These are phyloP conservation scores for Phlogophora meticulosa DNA, from an alignment of 2,888 invertebrate species.

Conservation along the genomic window DNA sequence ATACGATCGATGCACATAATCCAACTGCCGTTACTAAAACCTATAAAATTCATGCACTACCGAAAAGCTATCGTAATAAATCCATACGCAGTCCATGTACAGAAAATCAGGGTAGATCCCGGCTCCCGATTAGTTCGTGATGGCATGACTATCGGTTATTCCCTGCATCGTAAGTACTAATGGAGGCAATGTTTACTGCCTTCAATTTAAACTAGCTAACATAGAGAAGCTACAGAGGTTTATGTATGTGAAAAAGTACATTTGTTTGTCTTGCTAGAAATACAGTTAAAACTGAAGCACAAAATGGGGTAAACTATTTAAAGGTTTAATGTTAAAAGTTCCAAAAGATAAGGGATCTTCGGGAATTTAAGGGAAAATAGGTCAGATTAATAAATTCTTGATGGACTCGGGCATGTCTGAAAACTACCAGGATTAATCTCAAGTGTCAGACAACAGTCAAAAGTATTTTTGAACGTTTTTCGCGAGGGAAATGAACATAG, in stretches of 20 bases:
- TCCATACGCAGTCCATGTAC: conserved; percentile 48
- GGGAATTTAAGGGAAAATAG: conserved; percentile 11
- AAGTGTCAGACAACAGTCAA: neutral
- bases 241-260: conserved; percentile 14
- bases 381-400: conserved; percentile 9
- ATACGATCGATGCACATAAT: conserved; percentile 24
- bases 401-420: neutral
- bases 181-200: conserved; percentile 58
- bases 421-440: neutral
- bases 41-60: conserved; percentile 55
- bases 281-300: conserved; percentile 8
- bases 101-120: conserved; percentile 74
- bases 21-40: conserved; percentile 48
- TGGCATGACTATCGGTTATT: conserved; percentile 80
- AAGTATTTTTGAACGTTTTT: neutral
- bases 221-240: conserved; percentile 22
- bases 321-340: neutral
- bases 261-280: conserved; percentile 5
- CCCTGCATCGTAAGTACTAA: conserved; percentile 61
- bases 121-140: conserved; percentile 70
- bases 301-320: conserved; percentile 1
- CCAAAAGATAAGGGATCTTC: conserved; percentile 22
- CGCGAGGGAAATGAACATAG: neutral
- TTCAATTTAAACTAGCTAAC: conserved; percentile 61
- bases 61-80: conserved; percentile 49